Evolutionary conservation across 2,113 vertebrate species (phyloP).

Genomic region (Parotia lawesii): DNA sequence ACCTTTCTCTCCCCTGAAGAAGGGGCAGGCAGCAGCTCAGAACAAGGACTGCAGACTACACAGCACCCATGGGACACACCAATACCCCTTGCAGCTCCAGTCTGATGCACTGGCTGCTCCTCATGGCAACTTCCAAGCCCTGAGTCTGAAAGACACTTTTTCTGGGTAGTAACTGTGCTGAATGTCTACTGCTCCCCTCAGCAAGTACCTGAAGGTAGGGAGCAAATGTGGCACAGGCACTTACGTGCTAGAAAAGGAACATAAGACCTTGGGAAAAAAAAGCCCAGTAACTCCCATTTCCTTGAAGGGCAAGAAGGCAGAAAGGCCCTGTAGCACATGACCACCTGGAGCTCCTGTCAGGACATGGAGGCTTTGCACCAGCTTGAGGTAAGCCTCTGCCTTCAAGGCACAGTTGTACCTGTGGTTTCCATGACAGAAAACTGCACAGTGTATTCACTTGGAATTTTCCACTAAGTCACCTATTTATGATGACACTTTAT

Average conservation of each 20-base stretch:
- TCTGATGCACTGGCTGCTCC: background rate
- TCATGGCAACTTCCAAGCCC: background rate
- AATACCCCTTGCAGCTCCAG: background rate
- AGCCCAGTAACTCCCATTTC: background rate
- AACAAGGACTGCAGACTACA: rapidly evolving
- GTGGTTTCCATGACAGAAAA: background rate
- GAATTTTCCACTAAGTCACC: background rate
- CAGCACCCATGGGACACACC: background rate
- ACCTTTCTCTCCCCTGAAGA: background rate
- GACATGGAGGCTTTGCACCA: background rate
- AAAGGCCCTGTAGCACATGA: background rate
- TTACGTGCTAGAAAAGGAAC: background rate
- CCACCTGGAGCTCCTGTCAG: background rate
- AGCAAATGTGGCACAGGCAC: background rate
- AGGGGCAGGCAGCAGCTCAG: background rate
- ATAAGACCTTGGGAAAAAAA: background rate
- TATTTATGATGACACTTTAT: background rate
- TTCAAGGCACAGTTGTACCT: background rate
- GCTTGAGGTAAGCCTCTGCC: background rate
- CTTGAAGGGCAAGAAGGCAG: background rate
- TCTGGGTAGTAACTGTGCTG: background rate
- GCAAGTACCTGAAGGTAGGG: background rate
- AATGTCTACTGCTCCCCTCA: background rate
- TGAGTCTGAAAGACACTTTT: background rate
- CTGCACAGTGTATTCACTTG: background rate